phyloP scores from a whole-genome alignment of 2,113 vertebrate species.

The Nothocercus julius region DNA sequence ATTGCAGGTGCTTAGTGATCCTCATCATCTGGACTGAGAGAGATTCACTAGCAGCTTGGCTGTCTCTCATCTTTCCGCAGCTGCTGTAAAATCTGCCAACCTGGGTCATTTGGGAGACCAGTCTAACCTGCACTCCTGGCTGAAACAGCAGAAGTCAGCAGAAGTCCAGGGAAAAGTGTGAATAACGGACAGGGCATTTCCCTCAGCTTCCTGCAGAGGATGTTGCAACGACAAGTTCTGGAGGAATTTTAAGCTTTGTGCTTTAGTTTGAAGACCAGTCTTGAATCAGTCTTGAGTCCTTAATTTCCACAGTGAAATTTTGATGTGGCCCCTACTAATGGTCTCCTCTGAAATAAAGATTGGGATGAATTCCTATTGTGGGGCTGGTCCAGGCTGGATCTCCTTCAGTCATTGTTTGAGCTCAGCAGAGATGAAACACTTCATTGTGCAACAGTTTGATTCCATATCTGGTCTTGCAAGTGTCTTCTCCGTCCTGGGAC shows the following conservation, averaged over 20 bases:
- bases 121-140: neutral
- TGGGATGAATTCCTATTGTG: neutral
- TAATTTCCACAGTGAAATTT: neutral
- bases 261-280: neutral
- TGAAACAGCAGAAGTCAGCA: neutral
- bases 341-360: neutral
- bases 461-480: neutral
- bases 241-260: neutral
- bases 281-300: neutral
- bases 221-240: neutral
- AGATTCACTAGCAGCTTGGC: neutral
- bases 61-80: neutral
- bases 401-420: neutral
- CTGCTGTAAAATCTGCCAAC: neutral
- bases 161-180: neutral
- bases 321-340: too few species aligned
- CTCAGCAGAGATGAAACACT: neutral
- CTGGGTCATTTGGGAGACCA: neutral
- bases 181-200: neutral
- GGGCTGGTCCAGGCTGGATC: neutral
- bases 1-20: neutral
- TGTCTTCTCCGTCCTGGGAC: neutral
- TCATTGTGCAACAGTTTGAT: neutral
- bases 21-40: neutral
- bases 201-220: rapidly evolving